Evolutionary conservation across 2,797 vertebrate species (phyloP).

Genomic region (Babyrousa celebensis): DNA sequence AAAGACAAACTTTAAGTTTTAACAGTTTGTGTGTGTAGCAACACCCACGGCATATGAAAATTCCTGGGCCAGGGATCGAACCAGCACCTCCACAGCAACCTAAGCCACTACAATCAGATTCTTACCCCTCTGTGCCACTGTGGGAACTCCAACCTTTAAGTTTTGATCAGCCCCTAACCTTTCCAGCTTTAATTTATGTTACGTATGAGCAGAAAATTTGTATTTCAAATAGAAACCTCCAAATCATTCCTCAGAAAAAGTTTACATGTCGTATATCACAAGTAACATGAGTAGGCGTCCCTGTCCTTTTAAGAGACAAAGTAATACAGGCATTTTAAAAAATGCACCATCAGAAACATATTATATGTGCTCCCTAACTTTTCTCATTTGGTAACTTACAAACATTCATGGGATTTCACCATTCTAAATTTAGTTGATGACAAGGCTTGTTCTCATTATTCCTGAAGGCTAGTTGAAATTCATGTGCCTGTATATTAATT

Average conservation of each 20-base stretch:
- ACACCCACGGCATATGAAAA: no score
- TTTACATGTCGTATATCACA: background rate
- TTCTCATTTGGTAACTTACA: slow-evolving; percentile 1
- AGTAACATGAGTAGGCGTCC: background rate
- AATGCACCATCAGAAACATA: background rate
- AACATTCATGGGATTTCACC: background rate
- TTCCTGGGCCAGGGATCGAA: no score
- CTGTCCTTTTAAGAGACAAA: background rate
- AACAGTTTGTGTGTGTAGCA: no score
- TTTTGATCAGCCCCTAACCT: background rate
- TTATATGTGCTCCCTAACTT: background rate
- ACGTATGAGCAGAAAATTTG: background rate
- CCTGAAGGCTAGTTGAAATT: background rate
- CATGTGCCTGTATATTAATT: background rate
- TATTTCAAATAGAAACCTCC: slow-evolving; percentile 17
- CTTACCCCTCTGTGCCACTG: no score
- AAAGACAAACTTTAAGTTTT: background rate
- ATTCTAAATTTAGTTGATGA: background rate
- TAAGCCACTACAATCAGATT: no score
- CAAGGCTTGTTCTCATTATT: background rate
- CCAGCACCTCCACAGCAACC: no score
- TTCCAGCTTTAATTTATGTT: background rate
- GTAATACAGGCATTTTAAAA: background rate
- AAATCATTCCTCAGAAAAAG: slow-evolving; percentile 32
- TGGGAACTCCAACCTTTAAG: background rate